Evolutionary conservation across 2,113 vertebrate species (phyloP), one percentile per base, ranked within the genome.

Genomic region (Perca fluviatilis): DNA sequence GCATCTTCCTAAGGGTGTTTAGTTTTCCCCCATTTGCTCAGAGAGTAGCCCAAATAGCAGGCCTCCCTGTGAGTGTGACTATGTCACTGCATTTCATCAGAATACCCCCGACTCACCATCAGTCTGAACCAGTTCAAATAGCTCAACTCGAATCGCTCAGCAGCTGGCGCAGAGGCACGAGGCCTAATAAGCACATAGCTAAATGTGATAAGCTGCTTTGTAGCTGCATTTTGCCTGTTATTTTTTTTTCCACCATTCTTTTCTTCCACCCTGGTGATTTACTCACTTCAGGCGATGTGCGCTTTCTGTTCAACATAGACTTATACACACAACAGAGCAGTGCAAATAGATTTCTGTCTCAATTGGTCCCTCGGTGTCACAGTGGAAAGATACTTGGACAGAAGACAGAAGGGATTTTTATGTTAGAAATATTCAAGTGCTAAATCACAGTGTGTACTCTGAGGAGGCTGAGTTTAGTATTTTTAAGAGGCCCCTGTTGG

Each of bases 331-430:
- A 84, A 84, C 86, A 79, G 84, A 90, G 86, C 88, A 54, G 91
- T 88, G 91, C 93, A 93, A 95, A 95, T 90, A 94, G 80, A 94
- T 93, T 93, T 95, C 85, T 85, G 85, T 93, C 91, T 93, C 93
- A 95, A 92, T 95, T 95, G 94, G 94, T 95, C 94, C 93, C 94
- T 86, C 10, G 92, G 93, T 92, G 93, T 94, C 92, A 88, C 89
- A 88, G 77, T 92, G 91, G 88, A 93, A 92, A 92, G 91, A 94
- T 88, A 91, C 86, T 95, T 94, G 93, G 91, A 92, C 90, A 85
- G 83, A 90, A 90, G 68, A 88, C 66, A 23, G 77, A 84, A 86
- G 75, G 63, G 77, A 81, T 92, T 86, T 86, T 92, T 85, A 78
- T 87, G 84, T 71, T 89, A 12, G 77, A 91, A 87, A 90, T 87